Evolutionary conservation across 2,113 vertebrate species (phyloP), one percentile per base, ranked within the genome.

Genomic region (Nansenia antarctica): DNA sequence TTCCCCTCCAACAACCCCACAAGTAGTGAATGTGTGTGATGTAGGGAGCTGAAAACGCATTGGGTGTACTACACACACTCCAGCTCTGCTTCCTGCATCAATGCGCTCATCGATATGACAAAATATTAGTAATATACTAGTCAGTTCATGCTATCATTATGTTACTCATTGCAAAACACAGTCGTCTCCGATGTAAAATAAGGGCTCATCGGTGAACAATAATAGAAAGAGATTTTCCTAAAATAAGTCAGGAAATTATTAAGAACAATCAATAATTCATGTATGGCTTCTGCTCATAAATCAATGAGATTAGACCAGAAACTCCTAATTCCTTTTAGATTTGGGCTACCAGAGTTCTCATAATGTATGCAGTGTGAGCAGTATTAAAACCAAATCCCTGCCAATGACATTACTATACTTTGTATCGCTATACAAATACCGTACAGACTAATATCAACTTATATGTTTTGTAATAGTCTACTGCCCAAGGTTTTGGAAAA

Each of bases 251-350:
- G 29, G n/a, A 34, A 54, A 37, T 30, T 18, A 42, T 67, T 67
- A 37, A 26, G 39, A 62, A 31, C 39, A 59, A 76, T 77, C 64
- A 52, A 72, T 77, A 67, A 70, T 58, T 72, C 49, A 77, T 77
- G 55, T 77, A 27, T 67, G 68, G 47, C 30, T 29, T 49, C 34
- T 49, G 47, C 24, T 30, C 39, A 72, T 65, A 26, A 67, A 62
- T 67, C 69, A 26, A 42, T 67, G 57, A 39, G 52, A 67, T 63
- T 62, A 67, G 57, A 39, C 20, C 49, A 31, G 15, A n/a, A 61
- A 32, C 18, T 52, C 12, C 22, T 47, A 18, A 70, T 60, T 71
- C 29, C 61, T 69, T 55, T 47, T 24, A 69, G 60, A 69, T 64
- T 57, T 58, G 37, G 39, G 59, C 60, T 34, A 18, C 20, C 47